Conservation (phyloP, 2,797 vertebrate species). For the Pseudocheirus occidentalis region DNA sequence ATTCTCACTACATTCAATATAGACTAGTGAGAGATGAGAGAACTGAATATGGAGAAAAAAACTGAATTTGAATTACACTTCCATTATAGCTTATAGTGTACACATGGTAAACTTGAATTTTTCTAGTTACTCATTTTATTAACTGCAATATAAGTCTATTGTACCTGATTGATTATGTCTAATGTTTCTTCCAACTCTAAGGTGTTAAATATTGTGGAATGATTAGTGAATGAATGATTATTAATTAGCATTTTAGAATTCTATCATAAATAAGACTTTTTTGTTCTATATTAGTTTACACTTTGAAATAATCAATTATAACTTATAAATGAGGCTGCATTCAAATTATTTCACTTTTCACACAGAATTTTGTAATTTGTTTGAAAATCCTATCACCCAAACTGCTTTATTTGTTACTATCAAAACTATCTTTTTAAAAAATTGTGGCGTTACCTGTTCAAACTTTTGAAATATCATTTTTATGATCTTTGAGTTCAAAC, state of each 20-base stretch:
- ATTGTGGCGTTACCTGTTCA: neutral
- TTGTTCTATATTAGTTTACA: too few relatives aligned
- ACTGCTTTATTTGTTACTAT: neutral
- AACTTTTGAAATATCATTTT: neutral
- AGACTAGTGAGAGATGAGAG: neutral
- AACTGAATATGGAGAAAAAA: neutral
- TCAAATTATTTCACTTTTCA: neutral
- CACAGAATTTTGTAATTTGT: neutral
- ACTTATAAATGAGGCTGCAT: neutral
- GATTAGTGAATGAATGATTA: neutral
- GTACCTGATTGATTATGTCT: neutral
- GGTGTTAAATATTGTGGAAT: neutral
- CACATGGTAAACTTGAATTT: neutral
- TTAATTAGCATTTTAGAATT: neutral
- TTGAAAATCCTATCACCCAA: neutral
- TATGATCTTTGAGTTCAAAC: neutral
- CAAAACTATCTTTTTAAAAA: too few relatives aligned
- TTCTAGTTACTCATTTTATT: neutral
- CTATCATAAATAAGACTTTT: neutral
- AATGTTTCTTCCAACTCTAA: neutral
- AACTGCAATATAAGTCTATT: neutral
- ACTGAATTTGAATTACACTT: neutral
- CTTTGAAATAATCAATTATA: too few relatives aligned
- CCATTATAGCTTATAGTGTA: neutral
- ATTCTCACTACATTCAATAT: neutral